A percentile compares a stretch with the other conserved stretches of the same genome.
Evolutionary conservation across 2,797 vertebrate species (phyloP).

Genomic region (Coregonus suidteri): DNA sequence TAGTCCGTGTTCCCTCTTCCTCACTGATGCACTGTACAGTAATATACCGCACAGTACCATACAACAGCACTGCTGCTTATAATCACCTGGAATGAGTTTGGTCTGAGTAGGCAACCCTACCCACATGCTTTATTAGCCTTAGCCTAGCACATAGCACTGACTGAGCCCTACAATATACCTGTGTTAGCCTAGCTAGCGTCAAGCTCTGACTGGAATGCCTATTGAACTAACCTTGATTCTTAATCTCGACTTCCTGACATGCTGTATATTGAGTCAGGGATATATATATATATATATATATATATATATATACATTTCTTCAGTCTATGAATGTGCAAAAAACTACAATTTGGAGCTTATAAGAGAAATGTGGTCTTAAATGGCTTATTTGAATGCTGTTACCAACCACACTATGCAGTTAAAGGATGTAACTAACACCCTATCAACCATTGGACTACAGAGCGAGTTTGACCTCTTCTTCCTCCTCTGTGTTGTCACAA

Average conservation of each 20-base stretch:
- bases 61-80: neutral
- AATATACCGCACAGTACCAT: neutral
- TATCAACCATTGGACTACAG: slow-evolving; percentile 22
- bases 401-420: slow-evolving; percentile 47
- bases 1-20: neutral
- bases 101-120: no score
- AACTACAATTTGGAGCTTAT: slow-evolving; percentile 30
- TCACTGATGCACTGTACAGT: neutral
- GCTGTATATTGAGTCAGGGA: slow-evolving; percentile 33
- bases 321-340: slow-evolving; percentile 18
- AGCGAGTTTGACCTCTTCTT: neutral
- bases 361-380: slow-evolving; percentile 31
- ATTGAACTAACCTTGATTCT: slow-evolving; percentile 32
- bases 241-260: slow-evolving; percentile 36
- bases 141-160: neutral
- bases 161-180: neutral
- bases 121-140: neutral
- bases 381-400: slow-evolving; percentile 38
- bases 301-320: neutral
- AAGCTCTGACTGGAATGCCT: slow-evolving; percentile 21
- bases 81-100: neutral
- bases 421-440: neutral
- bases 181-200: slow-evolving; percentile 28
- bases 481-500: slow-evolving; percentile 5
- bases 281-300: slow-evolving; percentile 13